Base-by-base conservation (phyloP, 2,797 vertebrate species). In the Todus mexicanus region DNA sequence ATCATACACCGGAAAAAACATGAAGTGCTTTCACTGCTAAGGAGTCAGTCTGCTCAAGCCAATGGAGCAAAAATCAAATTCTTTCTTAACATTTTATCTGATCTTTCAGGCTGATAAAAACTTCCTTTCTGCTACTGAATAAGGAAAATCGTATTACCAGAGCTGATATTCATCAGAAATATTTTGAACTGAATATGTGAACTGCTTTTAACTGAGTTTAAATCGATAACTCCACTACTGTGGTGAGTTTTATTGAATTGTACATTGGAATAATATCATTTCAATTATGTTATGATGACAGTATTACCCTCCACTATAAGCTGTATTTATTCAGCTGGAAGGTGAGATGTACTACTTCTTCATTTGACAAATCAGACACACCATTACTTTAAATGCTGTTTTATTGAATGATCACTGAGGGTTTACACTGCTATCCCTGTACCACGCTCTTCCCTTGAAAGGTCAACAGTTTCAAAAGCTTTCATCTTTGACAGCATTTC, bases 161-260 rank as follows among this genome's bases (percentile, higher is more conserved):
- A 75, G 42, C 63, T 88, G 89, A 94, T 94, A 95, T 66, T 95
- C 65, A 96, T 90, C 88, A 95, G 89, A 95, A 96, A 84, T 96
- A 95, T 94, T 95, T 95, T 93, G 82, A 93, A 89, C 73, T 81
- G 87, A 90, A 90, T 93, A 94, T 94, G 68, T 93, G 81, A 96
- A 92, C 76, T 86, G 92, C 76, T 94, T 96, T 97, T 96, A 97
- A 70, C 90, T 43, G 95, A 92, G 93, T 92, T 94, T 90, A 96
- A 96, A 96, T 97, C 89, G 33, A 95, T 96, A 94, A 87, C 65
- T 92, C 69, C 70, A 93, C 92, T 87, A 92, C 78, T 93, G 84
- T 78, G 85, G 94, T 94, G 96, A 96, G 73, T 92, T 95, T 96
- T 97, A 97, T 93, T 96, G 86, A 94, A 94, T 92, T 92, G 48